Base-by-base conservation (phyloP, 2,888 invertebrate genomes). In the Agelastica alni region DNA sequence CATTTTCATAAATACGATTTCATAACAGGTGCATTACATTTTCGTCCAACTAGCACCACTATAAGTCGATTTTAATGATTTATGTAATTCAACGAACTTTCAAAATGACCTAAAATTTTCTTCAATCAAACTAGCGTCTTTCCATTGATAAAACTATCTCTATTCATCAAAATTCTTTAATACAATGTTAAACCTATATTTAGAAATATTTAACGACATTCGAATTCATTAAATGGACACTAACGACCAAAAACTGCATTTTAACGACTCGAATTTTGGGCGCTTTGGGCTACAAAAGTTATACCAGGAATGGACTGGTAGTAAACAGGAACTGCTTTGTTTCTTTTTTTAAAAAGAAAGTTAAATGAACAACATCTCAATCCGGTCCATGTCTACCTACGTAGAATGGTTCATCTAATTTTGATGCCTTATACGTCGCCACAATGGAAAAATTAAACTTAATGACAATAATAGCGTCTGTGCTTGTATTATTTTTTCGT, bases 381-480 rank as follows among this genome's bases (percentile, higher is more conserved):
- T 43, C 31, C 43, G 31, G 28, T 16, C 43, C 28, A 30, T 18
- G 31, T 32, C 32, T 4, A 14, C 49, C 49, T 28, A 48, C 47
- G 30, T 7, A 26, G 10, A 30, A 32, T 31, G 39, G 20, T 48
- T 31, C 41, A 30, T 37, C 52, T 43, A 45, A 45, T 44, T 49
- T 54, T 36, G 31, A 47, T 56, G 31, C 48, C 48, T 48, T 44
- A 37, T 39, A 52, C 46, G 49, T 45, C 45, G 10, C 32, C 57
- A 53, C 53, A 63, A 60, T 63, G 65, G 59, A 55, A 60, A 64
- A 59, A 58, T 56, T 52, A 61, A 60, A 61, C 58, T 56, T 69
- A 70, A 70, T 71, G 66, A 68, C 66, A 64, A 71, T 72, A 72
- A 72, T 70, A 67, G 68, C 65, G 51, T 48, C 49, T 51, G 60